Evolutionary conservation across 1,140 invertebrate species (phyloP), one percentile per base, ranked within the genome.

Genomic region (Zophobas atratus): DNA sequence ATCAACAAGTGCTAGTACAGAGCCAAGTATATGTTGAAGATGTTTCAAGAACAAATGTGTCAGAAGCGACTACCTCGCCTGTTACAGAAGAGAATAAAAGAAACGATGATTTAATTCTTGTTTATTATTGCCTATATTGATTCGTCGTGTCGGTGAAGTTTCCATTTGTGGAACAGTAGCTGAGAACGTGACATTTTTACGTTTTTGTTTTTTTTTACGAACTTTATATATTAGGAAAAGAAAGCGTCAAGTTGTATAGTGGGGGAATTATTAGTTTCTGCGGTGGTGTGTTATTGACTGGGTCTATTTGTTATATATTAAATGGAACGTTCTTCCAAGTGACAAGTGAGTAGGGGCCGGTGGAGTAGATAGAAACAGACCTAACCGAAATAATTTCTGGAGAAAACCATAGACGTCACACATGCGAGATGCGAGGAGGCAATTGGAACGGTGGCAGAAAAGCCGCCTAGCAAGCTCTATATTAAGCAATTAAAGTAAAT

Each of bases 101-200:
- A 8, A 67, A 46, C 20, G 60, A 67, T 67, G 60, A 67, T 67
- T 67, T 67, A 67, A 67, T 67, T 67, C 39, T 67, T 67, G 39
- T 46, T 67, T 67, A 67, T 67, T 43, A 67, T 67, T 39, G 55
- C n/a, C 6, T 43, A 43, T 67, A 67, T 67, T 67, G 60, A 67
- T 67, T 67, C 60, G 8, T 6, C 60, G 39, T 67, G 60, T n/a
- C 60, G 60, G 60, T 43, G 60, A 8, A 67, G 35, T 46, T 67
- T 67, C 33, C 60, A 36, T 67, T 67, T 67, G 8, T n/a, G 60
- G 60, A 32, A 6, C 39, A 20, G 39, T 6, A 32, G 38, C 60
- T 41, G 60, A 48, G 43, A 67, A 67, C 60, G 60, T 67, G 60
- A 67, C 60, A 43, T 67, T 43, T 67, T 67, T 67, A 67, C 38